These are phyloP conservation scores for Atta colombica DNA, from an alignment of 1,140 invertebrate species.

Conservation along the genomic window DNA sequence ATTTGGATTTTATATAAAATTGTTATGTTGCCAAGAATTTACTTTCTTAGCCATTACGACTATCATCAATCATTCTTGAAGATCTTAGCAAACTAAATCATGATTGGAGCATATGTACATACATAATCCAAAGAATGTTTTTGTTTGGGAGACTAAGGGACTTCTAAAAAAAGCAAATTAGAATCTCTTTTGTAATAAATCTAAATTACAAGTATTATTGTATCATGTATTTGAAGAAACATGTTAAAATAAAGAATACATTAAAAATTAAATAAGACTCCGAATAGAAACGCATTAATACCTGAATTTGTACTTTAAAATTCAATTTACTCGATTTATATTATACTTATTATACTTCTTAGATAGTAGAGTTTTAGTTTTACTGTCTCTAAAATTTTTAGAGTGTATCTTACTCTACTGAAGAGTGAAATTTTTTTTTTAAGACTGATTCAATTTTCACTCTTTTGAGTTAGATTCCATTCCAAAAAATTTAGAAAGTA, in stretches of 20 bases:
- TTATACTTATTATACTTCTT: not conserved
- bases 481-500: not conserved
- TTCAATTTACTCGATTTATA: not conserved
- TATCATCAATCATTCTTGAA: constrained; percentile 8
- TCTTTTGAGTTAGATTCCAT: too few species aligned
- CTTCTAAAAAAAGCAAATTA: not conserved
- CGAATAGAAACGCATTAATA: not conserved
- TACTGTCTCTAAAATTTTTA: too few species aligned
- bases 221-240: not conserved
- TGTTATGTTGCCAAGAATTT: constrained; percentile 25
- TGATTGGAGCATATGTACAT: not conserved
- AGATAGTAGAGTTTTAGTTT: too few species aligned
- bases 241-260: not conserved
- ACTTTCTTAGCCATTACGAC: not conserved
- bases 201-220: not conserved
- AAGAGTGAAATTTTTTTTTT: too few species aligned
- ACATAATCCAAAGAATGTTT: not conserved
- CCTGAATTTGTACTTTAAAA: not conserved
- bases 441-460: too few species aligned
- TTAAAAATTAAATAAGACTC: not conserved
- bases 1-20: not conserved
- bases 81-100: not conserved
- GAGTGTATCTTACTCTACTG: too few species aligned
- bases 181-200: constrained; percentile 7
- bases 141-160: not conserved